Evolutionary conservation across 1,140 invertebrate species (phyloP).

Genomic region (Samia ricini): DNA sequence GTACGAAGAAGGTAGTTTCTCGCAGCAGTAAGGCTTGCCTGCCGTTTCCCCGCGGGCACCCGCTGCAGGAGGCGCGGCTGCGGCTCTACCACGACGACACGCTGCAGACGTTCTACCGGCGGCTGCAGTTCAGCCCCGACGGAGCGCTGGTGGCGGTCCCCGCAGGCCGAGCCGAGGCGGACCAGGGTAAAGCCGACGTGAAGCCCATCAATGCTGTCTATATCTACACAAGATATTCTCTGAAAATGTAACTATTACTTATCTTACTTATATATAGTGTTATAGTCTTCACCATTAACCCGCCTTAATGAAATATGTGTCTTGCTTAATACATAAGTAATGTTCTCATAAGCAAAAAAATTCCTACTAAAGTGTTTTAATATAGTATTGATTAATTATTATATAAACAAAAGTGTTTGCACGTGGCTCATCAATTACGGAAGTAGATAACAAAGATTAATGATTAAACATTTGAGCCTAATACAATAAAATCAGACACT

Average conservation of each 20-base stretch:
- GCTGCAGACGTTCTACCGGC: constrained; percentile 94
- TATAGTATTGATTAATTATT: no score
- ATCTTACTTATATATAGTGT: background rate
- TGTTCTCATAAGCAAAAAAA: no score
- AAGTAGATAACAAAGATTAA: no score
- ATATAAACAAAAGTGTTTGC: no score
- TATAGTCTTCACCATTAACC: no score
- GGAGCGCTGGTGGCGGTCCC: constrained; percentile 93
- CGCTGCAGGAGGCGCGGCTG: constrained; percentile 80
- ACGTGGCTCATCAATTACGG: no score
- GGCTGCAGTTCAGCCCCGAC: constrained; percentile 93
- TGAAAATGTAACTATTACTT: constrained; percentile 82
- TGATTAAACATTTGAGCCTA: no score
- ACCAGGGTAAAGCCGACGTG: constrained; percentile 75
- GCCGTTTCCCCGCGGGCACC: constrained; percentile 79
- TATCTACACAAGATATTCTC: constrained; percentile 86
- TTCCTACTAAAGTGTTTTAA: no score
- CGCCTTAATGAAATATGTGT: no score
- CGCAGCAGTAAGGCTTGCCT: constrained; percentile 84
- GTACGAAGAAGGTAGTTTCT: constrained; percentile 84
- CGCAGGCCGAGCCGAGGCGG: constrained; percentile 85
- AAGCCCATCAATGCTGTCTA: constrained; percentile 86
- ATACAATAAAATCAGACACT: no score
- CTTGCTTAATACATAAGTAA: no score
- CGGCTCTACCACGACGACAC: constrained; percentile 96